Percentiles rank a stretch among this genome's conserved stretches.
Evolutionary conservation across 2,113 vertebrate species (phyloP).

Genomic region (Speoplatyrhinus poulsoni): DNA sequence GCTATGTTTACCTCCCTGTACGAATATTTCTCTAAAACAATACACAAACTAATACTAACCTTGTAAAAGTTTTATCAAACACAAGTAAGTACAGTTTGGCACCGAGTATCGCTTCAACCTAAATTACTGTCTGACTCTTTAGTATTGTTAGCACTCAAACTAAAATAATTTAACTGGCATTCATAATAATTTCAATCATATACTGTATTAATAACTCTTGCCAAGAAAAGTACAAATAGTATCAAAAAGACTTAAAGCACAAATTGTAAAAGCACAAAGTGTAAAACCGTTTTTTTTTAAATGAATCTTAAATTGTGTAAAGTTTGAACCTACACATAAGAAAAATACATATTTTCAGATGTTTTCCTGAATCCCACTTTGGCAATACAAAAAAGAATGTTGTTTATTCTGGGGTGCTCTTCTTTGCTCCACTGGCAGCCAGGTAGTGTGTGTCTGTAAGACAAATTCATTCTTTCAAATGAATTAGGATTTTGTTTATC

Average conservation of each 20-base stretch:
- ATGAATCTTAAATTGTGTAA: conserved; percentile 32
- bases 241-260: conserved; percentile 45
- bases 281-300: background rate
- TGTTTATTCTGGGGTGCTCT: no score
- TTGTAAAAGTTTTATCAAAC: conserved; percentile 40
- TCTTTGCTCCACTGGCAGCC: no score
- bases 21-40: conserved; percentile 28
- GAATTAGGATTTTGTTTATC: no score
- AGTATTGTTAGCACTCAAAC: conserved; percentile 26
- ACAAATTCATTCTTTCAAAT: no score
- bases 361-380: background rate
- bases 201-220: background rate
- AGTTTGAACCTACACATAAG: conserved; percentile 39
- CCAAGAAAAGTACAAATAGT: conserved; percentile 46
- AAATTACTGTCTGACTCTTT: conserved; percentile 21
- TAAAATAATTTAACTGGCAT: conserved; percentile 8
- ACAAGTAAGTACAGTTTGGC: conserved; percentile 35
- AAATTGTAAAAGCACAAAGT: conserved; percentile 35
- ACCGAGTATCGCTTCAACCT: conserved; percentile 30
- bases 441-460: no score
- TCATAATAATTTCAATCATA: conserved; percentile 10
- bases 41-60: conserved; percentile 40
- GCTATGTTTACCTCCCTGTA: conserved; percentile 25
- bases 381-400: conserved; percentile 4
- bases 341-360: conserved; percentile 12